phyloP scores from a whole-genome alignment of 2,797 vertebrate species.

The Tapera naevia region DNA sequence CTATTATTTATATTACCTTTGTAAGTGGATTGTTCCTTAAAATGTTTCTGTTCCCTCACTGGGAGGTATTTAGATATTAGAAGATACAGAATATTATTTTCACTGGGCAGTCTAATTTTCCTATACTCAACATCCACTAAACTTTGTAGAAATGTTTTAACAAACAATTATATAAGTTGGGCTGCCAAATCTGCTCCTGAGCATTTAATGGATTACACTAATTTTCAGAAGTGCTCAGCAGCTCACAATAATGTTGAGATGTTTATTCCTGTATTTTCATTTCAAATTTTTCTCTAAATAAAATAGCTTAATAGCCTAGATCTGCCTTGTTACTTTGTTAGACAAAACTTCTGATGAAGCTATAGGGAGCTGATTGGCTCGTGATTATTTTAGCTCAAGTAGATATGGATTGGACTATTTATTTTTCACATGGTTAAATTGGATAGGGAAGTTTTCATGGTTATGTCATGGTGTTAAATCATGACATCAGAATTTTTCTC shows the following conservation, averaged over 20 bases:
- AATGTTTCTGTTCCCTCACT: constrained; percentile 19
- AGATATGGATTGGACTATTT: neutral
- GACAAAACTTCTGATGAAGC: neutral
- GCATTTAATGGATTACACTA: constrained; percentile 25
- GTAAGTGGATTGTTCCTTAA: neutral
- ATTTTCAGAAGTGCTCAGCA: constrained; percentile 16
- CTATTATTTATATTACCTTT: constrained; percentile 19
- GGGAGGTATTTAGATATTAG: neutral
- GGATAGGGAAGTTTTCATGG: neutral
- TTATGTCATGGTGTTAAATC: neutral
- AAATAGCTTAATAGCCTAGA: neutral
- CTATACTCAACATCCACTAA: neutral
- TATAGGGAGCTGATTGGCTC: neutral
- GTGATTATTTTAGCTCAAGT: neutral
- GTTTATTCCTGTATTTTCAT: neutral
- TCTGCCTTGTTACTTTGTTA: neutral
- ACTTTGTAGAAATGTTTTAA: neutral
- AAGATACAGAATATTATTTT: constrained; percentile 12
- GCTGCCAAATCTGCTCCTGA: neutral
- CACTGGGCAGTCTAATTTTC: constrained; percentile 25
- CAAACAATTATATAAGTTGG: neutral
- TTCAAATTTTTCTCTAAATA: neutral
- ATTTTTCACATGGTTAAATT: neutral
- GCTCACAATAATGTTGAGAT: neutral
- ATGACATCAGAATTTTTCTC: neutral